These are phyloP conservation scores for Dipodomys stephensi DNA, from an alignment of 2,113 vertebrate genomes.

Conservation along the genomic window DNA sequence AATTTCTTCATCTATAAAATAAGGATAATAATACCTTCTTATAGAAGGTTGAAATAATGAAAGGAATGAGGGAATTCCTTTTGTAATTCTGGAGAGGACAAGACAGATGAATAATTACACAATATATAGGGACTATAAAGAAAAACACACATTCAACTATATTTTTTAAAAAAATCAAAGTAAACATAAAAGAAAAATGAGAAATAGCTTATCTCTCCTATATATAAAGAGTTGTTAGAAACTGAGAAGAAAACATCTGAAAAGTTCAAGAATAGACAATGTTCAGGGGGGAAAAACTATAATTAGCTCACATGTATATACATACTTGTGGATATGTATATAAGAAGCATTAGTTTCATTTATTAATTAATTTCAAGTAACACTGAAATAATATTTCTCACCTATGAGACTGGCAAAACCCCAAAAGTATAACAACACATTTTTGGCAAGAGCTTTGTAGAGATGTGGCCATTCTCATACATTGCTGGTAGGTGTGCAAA, in stretches of 20 bases:
- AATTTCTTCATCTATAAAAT: not conserved
- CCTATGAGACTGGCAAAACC: slow-evolving; percentile 60
- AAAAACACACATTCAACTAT: not conserved
- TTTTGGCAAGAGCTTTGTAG: slow-evolving; percentile 57
- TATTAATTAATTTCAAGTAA: slow-evolving; percentile 23
- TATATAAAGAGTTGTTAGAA: slow-evolving; percentile 53
- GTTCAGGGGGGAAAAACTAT: not conserved
- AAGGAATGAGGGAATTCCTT: not conserved
- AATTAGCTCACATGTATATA: not conserved
- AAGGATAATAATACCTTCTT: not conserved
- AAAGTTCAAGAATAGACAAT: not conserved
- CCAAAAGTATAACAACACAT: slow-evolving; percentile 64
- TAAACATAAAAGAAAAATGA: slow-evolving; percentile 5
- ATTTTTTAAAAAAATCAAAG: not conserved
- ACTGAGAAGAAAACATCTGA: slow-evolving; percentile 41
- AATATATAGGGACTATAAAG: not conserved
- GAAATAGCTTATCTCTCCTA: slow-evolving; percentile 27
- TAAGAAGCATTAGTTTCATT: slow-evolving; percentile 47
- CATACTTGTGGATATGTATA: not conserved
- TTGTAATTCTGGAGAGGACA: not conserved
- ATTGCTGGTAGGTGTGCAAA: slow-evolving; percentile 58
- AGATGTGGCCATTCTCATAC: slow-evolving; percentile 7
- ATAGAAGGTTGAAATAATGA: not conserved
- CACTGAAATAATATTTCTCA: slow-evolving; percentile 58
- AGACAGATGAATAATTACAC: not conserved